Base-by-base conservation (phyloP, 2,888 invertebrate genomes). In the Ryuthela nishihirai region DNA sequence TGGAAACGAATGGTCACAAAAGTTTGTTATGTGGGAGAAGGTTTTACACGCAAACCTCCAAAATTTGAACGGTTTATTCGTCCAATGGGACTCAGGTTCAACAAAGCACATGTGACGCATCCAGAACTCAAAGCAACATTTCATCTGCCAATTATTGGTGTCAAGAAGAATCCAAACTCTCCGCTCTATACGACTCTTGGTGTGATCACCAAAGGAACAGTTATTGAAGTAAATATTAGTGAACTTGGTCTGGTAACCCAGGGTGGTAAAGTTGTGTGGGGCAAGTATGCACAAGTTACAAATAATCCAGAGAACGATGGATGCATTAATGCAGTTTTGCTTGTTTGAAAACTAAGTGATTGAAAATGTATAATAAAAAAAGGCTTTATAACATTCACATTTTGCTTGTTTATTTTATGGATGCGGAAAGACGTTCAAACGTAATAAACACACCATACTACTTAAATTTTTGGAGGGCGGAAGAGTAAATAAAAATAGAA, bases 1-100 rank as follows among this genome's bases (percentile, higher is more conserved):
- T 99, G 99, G 99, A 99, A 99, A 72, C 80, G 99, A 55, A 97
- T 99, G 95, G 97, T 99, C 0, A 99, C 98, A 0, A 99, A 98
- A 80, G 94, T 94, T 0, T 91, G 91, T 43, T 99, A 83, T 76
- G 99, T 99, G 3, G 98, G 98, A 0, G 99, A 99, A 73, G 90
- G 88, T 54, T 99, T 99, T 73, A 99, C 99, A 1, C 81, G 99
- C 36, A 99, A 99, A 78, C 99, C 99, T 18, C 99, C 98, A 0
- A 99, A 99, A 75, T 99, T 93, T 78, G 99, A 99, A 73, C 81
- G 99, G 58, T 99, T 99, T 72, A 98, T 99, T 62, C 78, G 99
- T 47, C 99, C 99, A 0, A 99, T 98, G 98, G 95, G 87, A 0
- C 75, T 98, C 3, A 79, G 98, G 43, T 95, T 93, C 73, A 95